Percentiles rank a stretch among this genome's conserved stretches.
Conservation (phyloP, 2,113 vertebrate genomes). For the Melozone crissalis region DNA sequence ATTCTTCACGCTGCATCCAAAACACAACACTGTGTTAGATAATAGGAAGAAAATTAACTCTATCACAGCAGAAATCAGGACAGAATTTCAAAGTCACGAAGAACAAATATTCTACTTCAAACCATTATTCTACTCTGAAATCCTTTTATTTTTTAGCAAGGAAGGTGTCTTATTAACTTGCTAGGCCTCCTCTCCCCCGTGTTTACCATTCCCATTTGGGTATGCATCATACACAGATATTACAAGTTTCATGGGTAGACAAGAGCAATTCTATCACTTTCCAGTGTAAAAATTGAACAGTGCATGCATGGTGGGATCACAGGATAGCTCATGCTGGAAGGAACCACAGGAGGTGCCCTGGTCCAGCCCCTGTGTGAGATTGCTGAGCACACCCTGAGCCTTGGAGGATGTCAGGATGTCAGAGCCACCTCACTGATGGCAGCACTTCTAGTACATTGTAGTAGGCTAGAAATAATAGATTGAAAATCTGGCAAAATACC, state of each 20-base stretch:
- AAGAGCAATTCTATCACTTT: neutral
- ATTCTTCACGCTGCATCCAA: neutral
- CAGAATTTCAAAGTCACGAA: neutral
- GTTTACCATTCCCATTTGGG: neutral
- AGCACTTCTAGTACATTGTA: neutral
- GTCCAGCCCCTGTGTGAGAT: accelerated
- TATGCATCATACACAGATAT: neutral
- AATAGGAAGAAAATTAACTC: neutral
- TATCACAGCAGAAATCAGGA: neutral
- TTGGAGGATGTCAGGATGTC: no score
- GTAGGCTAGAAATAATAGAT: neutral
- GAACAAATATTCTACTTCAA: neutral
- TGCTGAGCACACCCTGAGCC: neutral
- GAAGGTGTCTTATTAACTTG: neutral
- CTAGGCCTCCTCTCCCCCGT: neutral
- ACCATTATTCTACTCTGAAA: neutral
- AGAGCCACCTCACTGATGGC: neutral
- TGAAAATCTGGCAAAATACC: neutral
- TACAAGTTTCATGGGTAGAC: neutral
- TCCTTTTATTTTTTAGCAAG: neutral
- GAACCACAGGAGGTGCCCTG: neutral
- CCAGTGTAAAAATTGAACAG: neutral
- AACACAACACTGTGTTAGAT: neutral
- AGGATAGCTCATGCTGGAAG: neutral
- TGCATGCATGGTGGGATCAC: neutral